Conservation (phyloP, 2,797 vertebrate species). For the Liasis olivaceus region DNA sequence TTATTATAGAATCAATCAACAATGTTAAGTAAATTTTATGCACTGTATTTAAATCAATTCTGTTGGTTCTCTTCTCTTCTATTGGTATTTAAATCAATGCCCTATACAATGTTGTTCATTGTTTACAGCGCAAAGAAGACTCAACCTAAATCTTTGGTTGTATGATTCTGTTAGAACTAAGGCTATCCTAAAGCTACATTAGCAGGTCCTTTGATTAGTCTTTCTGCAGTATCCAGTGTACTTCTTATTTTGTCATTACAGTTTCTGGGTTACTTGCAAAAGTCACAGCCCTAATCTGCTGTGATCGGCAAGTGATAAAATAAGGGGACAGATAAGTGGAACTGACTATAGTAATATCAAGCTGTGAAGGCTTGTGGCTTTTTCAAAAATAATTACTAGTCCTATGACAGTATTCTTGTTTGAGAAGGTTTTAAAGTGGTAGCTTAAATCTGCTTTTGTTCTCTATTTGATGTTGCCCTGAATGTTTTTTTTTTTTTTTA, state of each 20-base stretch:
- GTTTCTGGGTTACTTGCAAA: slow-evolving; percentile 38
- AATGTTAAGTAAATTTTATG: neutral
- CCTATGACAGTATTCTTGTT: neutral
- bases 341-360: slow-evolving; percentile 8
- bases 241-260: slow-evolving; percentile 39
- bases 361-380: neutral
- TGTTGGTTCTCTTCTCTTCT: neutral
- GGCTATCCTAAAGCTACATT: slow-evolving; percentile 24
- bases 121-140: slow-evolving; percentile 39
- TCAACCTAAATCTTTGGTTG: slow-evolving; percentile 18
- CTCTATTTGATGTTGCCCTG: neutral
- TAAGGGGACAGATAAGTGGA: slow-evolving; percentile 21
- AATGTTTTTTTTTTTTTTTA: neutral
- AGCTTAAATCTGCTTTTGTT: neutral
- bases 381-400: neutral
- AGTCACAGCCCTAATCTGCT: slow-evolving; percentile 25
- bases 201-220: slow-evolving; percentile 33
- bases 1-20: neutral
- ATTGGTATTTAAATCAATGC: neutral
- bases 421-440: neutral
- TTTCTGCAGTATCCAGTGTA: slow-evolving; percentile 43
- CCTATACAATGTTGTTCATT: neutral
- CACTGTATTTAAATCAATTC: neutral
- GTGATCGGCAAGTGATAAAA: slow-evolving; percentile 26
- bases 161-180: slow-evolving; percentile 48